Base-by-base conservation (phyloP, 2,888 invertebrate species). In the Eristalinus sepulchralis region DNA sequence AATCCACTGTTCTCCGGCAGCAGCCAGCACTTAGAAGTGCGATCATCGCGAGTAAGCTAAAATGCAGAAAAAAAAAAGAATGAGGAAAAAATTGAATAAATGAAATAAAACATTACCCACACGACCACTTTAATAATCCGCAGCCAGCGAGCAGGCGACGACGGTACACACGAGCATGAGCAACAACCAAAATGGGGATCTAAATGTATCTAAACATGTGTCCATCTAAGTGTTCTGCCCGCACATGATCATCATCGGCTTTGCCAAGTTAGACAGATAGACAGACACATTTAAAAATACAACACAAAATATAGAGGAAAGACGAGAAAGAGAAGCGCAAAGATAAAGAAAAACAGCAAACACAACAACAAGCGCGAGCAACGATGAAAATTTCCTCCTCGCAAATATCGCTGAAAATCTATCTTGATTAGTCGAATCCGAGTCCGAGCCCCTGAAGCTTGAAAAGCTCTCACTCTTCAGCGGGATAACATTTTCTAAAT, bases 391-490 rank as follows among this genome's bases (percentile, higher is more conserved):
- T 89, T 89, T 88, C 88, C 88, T 88, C 90, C 89, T 89, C 88
- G 90, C 89, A 80, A 90, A 91, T 91, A 90, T 90, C 89, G 89
- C 88, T 84, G 81, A 77, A 83, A 88, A 88, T 86, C 87, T 84
- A 78, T 80, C 88, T 89, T 89, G 90, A 90, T 92, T 91, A 92
- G 91, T 92, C 91, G 92, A 91, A 91, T 91, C 91, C 92, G 92
- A 92, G 92, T 91, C 90, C 92, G 92, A 92, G 91, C 92, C 92
- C 92, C 92, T 92, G 92, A 91, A 91, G 91, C 91, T 90, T 90
- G 90, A 91, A 91, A 88, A 89, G 88, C 89, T 89, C 88, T 89
- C 88, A 75, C 60, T 82, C 73, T 88, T 88, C 80, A 87, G 87
- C 81, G 83, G 88, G 82, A 83, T 79, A 85, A 27, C 2, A 82